These are phyloP conservation scores for Intellagama lesueurii DNA, from an alignment of 2,797 vertebrate genomes.

Conservation along the genomic window DNA sequence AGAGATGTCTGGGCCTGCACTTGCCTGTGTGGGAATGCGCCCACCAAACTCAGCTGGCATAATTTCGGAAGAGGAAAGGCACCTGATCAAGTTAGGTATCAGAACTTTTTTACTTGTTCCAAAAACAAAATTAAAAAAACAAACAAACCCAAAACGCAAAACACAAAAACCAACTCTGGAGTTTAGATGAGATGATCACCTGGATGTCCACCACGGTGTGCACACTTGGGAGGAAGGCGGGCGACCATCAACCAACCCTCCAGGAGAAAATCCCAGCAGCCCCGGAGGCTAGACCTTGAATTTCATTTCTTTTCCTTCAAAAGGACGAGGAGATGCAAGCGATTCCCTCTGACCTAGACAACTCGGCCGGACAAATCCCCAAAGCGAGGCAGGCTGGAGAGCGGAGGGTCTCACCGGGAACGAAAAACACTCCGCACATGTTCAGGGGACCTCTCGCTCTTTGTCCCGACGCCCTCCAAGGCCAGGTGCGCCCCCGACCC, in stretches of 20 bases:
- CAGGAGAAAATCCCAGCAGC: too few relatives aligned
- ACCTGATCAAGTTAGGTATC: too few relatives aligned
- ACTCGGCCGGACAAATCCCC: not conserved
- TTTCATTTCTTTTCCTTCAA: not conserved
- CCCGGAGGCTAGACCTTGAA: too few relatives aligned
- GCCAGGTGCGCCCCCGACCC: too few relatives aligned
- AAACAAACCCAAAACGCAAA: too few relatives aligned
- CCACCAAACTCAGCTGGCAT: too few relatives aligned
- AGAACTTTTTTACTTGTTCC: not conserved
- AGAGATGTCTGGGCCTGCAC: not conserved
- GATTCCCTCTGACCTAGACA: not conserved
- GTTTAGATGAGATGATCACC: accelerated
- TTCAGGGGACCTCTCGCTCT: not conserved
- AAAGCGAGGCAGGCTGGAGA: not conserved
- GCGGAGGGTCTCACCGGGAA: not conserved
- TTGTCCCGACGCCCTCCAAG: too few relatives aligned
- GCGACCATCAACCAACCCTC: not conserved
- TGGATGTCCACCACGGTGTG: too few relatives aligned
- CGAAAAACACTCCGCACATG: not conserved
- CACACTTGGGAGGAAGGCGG: not conserved
- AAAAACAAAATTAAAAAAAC: too few relatives aligned
- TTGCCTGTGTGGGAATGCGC: too few relatives aligned
- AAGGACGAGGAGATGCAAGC: not conserved
- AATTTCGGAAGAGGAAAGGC: too few relatives aligned
- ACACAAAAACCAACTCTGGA: too few relatives aligned